Evolutionary conservation across 1,140 invertebrate genomes (phyloP).

Genomic region (Heliconius nattereri): DNA sequence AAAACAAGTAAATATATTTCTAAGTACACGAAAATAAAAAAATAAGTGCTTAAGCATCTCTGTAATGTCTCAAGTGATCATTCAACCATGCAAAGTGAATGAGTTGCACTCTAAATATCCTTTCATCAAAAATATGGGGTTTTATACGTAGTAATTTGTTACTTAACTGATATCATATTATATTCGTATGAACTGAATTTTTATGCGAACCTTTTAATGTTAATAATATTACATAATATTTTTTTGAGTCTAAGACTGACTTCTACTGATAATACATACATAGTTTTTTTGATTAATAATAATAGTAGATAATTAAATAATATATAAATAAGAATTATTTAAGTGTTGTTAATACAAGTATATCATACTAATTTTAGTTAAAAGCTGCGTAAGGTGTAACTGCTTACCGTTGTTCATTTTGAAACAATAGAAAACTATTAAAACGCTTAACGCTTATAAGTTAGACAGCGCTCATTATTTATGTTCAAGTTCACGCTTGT

Average conservation of each 20-base stretch:
- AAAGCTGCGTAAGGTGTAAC: background rate
- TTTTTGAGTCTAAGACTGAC: too few relatives aligned
- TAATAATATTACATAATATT: too few relatives aligned
- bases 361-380: background rate
- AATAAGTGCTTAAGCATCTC: constrained; percentile 27
- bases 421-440: background rate
- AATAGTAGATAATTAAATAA: too few relatives aligned
- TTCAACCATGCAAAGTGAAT: constrained; percentile 34
- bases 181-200: background rate
- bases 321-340: too few relatives aligned
- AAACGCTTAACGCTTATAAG: background rate
- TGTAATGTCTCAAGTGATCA: constrained; percentile 39
- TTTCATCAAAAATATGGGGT: constrained; percentile 39
- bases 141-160: constrained; percentile 31
- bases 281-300: too few relatives aligned
- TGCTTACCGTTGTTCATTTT: background rate
- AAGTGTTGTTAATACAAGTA: background rate
- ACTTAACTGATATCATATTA: constrained; percentile 21
- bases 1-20: constrained; percentile 7
- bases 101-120: constrained; percentile 38
- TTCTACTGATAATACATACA: too few relatives aligned
- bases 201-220: background rate
- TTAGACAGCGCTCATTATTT: background rate
- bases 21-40: constrained; percentile 22
- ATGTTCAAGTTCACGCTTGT: constrained; percentile 14